These are phyloP conservation scores for Notocelia uddmanniana DNA, from an alignment of 2,888 invertebrate species.

Conservation along the genomic window DNA sequence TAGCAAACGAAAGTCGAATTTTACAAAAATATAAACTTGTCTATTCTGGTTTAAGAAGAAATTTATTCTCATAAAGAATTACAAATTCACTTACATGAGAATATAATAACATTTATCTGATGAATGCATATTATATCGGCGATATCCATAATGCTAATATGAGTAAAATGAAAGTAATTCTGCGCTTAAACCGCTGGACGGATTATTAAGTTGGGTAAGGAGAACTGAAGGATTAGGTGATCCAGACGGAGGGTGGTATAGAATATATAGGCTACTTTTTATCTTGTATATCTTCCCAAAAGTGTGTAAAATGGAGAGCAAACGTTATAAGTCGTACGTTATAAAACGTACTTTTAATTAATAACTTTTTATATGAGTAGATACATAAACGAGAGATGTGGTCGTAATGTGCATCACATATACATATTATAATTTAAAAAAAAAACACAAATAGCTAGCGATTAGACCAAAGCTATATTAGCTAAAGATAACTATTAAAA, in stretches of 20 bases:
- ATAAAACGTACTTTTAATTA: neutral
- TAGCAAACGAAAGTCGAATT: no score
- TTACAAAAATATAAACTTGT: no score
- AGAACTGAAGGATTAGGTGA: neutral
- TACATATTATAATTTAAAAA: neutral
- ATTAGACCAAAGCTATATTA: conserved; percentile 34
- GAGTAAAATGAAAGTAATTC: no score
- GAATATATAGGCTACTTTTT: neutral
- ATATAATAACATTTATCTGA: no score
- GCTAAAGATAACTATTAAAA: conserved; percentile 23
- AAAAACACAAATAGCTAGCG: conserved; percentile 10
- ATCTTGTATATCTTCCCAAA: neutral
- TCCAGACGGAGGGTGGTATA: neutral
- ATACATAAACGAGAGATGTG: neutral
- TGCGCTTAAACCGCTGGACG: neutral
- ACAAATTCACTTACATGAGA: no score
- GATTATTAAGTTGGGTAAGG: neutral
- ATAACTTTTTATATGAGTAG: neutral
- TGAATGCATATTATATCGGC: no score
- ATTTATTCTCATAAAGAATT: no score
- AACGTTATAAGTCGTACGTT: neutral
- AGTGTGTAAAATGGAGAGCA: neutral
- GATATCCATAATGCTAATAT: no score
- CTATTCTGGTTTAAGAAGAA: no score
- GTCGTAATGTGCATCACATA: neutral